Evolutionary conservation across 2,113 vertebrate species (phyloP).

Genomic region (Talpa occidentalis): DNA sequence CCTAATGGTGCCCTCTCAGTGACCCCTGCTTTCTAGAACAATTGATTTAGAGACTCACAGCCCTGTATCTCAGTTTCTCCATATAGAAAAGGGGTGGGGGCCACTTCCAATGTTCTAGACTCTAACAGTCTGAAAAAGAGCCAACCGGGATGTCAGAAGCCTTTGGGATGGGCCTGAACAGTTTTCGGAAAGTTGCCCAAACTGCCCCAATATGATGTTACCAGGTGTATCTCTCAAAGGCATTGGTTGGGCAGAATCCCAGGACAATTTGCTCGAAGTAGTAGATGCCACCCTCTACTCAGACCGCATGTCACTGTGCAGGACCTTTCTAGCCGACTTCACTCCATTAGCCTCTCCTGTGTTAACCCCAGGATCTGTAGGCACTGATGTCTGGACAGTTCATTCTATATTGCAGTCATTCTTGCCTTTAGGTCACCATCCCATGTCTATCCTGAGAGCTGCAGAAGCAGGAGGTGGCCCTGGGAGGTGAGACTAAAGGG

Average conservation of each 20-base stretch:
- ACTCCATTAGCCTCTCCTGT: neutral
- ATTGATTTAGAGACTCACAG: neutral
- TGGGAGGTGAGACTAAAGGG: neutral
- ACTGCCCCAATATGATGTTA: neutral
- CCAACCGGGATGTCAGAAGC: neutral
- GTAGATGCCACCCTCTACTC: neutral
- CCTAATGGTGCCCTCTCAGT: neutral
- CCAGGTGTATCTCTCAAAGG: neutral
- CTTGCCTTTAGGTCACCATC: neutral
- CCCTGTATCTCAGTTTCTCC: neutral
- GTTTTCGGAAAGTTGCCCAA: neutral
- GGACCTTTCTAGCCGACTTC: neutral
- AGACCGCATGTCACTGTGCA: fast-evolving
- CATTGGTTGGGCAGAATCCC: neutral
- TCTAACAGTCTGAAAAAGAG: neutral
- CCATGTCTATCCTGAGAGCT: neutral
- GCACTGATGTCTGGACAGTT: neutral
- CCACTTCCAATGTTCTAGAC: neutral
- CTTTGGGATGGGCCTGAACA: neutral
- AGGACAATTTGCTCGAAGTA: neutral
- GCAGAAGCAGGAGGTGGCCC: neutral
- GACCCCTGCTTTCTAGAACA: conserved; percentile 40
- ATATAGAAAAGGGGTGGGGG: neutral
- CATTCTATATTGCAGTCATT: neutral
- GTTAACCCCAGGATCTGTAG: neutral